Percentiles rank a stretch among this genome's conserved stretches.
These are phyloP conservation scores for Drosophila lowei DNA, from an alignment of 1,140 invertebrate genomes.

Conservation along the genomic window DNA sequence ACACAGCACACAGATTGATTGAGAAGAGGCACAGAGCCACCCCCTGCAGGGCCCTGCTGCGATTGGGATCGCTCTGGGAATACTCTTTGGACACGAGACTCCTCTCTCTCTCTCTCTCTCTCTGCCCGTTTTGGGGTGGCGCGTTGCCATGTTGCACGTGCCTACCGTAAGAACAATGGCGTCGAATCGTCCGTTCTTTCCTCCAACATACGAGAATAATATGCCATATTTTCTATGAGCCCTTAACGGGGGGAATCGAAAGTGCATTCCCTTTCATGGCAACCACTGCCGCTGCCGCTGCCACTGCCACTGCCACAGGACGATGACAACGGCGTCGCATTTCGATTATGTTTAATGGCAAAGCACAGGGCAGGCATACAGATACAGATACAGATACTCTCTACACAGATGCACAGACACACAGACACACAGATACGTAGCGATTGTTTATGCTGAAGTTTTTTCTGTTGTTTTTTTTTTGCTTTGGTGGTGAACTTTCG, in stretches of 20 bases:
- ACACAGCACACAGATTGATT: constrained; percentile 46
- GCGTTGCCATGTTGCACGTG: constrained; percentile 72
- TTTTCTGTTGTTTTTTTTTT: constrained; percentile 12
- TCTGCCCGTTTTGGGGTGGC: constrained; percentile 58
- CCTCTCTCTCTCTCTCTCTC: constrained; percentile 4
- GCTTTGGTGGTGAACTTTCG: constrained; percentile 63
- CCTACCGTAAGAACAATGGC: constrained; percentile 78
- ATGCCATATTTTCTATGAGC: constrained; percentile 74
- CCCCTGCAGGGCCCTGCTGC: constrained; percentile 56
- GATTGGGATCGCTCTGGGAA: constrained; percentile 64
- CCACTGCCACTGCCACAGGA: background rate
- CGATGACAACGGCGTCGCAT: constrained; percentile 58
- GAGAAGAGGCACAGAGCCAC: too few relatives aligned
- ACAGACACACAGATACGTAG: background rate
- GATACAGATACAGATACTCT: constrained; percentile 19
- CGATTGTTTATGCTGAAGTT: background rate
- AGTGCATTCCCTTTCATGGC: constrained; percentile 81
- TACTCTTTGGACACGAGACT: constrained; percentile 41
- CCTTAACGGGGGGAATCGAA: constrained; percentile 67
- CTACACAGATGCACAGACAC: constrained; percentile 19
- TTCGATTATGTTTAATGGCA: constrained; percentile 79
- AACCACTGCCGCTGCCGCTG: constrained; percentile 43
- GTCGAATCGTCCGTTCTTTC: constrained; percentile 61
- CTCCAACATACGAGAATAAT: constrained; percentile 41
- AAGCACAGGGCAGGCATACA: constrained; percentile 50